Conservation (phyloP, 2,797 vertebrate genomes). For the Sparus aurata region DNA sequence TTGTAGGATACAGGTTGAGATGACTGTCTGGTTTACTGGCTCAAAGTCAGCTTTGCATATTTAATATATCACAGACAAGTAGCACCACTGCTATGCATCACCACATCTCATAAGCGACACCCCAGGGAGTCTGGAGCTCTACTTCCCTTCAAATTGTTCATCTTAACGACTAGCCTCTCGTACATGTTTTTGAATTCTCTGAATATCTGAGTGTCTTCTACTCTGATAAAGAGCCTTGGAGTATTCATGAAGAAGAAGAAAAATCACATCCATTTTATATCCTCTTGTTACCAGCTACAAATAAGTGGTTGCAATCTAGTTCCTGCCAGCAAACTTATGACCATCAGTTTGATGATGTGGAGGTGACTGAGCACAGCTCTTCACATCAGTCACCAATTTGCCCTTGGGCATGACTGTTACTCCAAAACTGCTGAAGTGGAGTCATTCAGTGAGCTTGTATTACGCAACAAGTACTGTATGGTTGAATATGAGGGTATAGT, state of each 20-base stretch:
- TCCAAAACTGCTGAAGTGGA: constrained; percentile 26
- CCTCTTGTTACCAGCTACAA: constrained; percentile 15
- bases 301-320: background rate
- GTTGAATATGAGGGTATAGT: constrained; percentile 15
- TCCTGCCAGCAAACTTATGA: constrained; percentile 22
- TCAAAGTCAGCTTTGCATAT: constrained; percentile 45
- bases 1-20: constrained; percentile 30
- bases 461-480: background rate
- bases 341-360: constrained; percentile 24
- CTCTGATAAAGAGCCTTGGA: constrained; percentile 10
- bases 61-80: constrained; percentile 53
- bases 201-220: constrained; percentile 26
- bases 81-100: constrained; percentile 31
- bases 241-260: constrained; percentile 17
- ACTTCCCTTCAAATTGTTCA: constrained; percentile 32
- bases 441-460: constrained; percentile 14
- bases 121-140: constrained; percentile 41
- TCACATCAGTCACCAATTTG: constrained; percentile 29
- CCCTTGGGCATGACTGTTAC: background rate
- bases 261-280: constrained; percentile 28
- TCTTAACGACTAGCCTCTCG: constrained; percentile 27
- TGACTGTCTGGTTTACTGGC: constrained; percentile 41
- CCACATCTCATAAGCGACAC: constrained; percentile 36
- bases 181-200: constrained; percentile 15
- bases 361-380: constrained; percentile 30